Evolutionary conservation across 2,113 vertebrate genomes (phyloP).

Genomic region (Lasiurus borealis): DNA sequence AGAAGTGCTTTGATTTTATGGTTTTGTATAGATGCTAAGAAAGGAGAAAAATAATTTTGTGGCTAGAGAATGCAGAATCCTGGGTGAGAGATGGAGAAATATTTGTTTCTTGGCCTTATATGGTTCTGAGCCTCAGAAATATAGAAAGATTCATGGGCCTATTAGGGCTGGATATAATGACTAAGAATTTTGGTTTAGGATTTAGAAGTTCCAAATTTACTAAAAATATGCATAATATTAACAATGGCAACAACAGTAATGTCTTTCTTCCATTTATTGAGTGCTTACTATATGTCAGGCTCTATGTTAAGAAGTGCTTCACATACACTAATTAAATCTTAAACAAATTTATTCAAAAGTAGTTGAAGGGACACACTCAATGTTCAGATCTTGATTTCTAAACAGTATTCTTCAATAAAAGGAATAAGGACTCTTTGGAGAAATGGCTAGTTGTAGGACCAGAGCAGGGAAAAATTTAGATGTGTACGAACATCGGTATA

Average conservation of each 20-base stretch:
- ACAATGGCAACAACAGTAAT: neutral
- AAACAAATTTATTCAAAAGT: constrained; percentile 29
- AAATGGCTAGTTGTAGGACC: neutral
- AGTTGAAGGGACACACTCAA: neutral
- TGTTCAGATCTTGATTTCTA: neutral
- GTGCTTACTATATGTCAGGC: neutral
- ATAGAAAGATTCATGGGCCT: neutral
- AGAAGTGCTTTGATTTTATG: constrained; percentile 50
- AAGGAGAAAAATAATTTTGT: neutral
- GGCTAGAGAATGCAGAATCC: neutral
- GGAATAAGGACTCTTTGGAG: neutral
- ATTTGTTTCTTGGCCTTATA: neutral
- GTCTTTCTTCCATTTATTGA: constrained; percentile 2
- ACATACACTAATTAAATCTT: neutral
- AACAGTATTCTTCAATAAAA: constrained; percentile 24
- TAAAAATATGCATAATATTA: neutral
- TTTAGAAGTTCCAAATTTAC: constrained; percentile 45
- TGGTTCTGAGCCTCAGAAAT: constrained; percentile 28
- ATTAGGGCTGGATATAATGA: neutral
- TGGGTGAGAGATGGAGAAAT: neutral
- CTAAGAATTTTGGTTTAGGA: constrained; percentile 49
- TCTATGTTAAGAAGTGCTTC: neutral
- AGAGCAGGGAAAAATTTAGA: neutral
- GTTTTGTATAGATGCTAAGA: neutral
- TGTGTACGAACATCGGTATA: neutral